Conservation (phyloP, 2,888 invertebrate genomes). For the Diaperis boleti region DNA sequence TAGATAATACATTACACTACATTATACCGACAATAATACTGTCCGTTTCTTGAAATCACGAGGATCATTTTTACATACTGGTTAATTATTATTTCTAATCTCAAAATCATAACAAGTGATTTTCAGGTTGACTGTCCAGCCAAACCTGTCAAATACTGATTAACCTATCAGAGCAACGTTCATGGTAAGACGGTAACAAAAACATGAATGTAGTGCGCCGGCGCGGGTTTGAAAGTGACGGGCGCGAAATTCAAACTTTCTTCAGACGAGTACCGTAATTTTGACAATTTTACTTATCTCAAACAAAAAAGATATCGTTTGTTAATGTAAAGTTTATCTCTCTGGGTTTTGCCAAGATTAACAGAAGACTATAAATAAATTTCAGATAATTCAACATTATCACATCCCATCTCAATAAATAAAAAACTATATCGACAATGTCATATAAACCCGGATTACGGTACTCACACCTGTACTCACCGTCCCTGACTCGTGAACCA, state of each 20-base stretch:
- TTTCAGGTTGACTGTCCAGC: neutral
- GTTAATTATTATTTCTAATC: neutral
- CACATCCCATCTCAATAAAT: no score
- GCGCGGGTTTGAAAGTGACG: neutral
- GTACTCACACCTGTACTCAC: no score
- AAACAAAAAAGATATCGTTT: no score
- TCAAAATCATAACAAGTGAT: neutral
- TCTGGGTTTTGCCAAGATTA: no score
- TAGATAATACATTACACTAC: slow-evolving; percentile 22
- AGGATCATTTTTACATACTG: neutral
- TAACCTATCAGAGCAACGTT: neutral
- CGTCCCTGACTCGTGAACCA: no score
- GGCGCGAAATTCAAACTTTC: slow-evolving; percentile 1
- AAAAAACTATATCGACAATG: no score
- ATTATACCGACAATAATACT: slow-evolving; percentile 10
- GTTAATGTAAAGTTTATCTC: no score
- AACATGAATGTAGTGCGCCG: neutral
- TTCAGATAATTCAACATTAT: no score
- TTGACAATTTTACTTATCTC: no score
- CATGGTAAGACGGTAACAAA: neutral
- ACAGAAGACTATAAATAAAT: no score
- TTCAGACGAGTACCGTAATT: no score
- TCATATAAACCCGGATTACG: no score
- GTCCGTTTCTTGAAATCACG: neutral
- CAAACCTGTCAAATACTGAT: neutral